Conservation (phyloP, 2,888 invertebrate species). For the Apodemia zela region DNA sequence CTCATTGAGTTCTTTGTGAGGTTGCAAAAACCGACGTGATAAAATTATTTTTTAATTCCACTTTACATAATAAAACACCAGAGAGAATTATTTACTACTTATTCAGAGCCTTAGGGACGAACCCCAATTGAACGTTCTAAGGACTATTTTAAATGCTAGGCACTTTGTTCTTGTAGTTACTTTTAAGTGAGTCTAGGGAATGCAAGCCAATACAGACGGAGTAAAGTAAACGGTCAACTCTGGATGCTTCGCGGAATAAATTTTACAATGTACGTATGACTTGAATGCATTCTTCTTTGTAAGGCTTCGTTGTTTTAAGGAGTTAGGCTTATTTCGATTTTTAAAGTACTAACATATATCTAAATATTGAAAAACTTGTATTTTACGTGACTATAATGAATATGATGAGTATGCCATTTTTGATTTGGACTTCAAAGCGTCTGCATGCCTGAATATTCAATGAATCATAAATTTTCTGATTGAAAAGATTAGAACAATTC, state of each 20-base stretch:
- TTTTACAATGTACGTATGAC: conserved; percentile 40
- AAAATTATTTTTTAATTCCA: too few relatives aligned
- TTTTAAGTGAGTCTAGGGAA: conserved; percentile 31
- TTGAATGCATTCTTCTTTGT: conserved; percentile 32
- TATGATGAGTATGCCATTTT: too few relatives aligned
- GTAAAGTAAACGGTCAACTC: conserved; percentile 32
- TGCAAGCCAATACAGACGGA: conserved; percentile 25
- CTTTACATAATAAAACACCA: neutral
- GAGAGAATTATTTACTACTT: conserved; percentile 18
- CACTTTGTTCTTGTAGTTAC: conserved; percentile 34
- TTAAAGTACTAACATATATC: too few relatives aligned
- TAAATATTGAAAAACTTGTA: too few relatives aligned
- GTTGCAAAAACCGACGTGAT: too few relatives aligned
- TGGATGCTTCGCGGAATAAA: conserved; percentile 32
- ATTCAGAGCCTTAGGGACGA: conserved; percentile 14
- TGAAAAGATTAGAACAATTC: too few relatives aligned
- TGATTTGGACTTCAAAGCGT: too few relatives aligned
- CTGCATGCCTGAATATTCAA: too few relatives aligned
- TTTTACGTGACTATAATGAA: too few relatives aligned
- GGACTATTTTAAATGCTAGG: conserved; percentile 39
- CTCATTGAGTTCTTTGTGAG: too few relatives aligned
- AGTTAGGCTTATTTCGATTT: neutral
- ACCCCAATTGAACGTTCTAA: conserved; percentile 32
- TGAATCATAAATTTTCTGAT: too few relatives aligned
- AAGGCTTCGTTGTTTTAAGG: neutral